Evolutionary conservation across 2,888 invertebrate genomes (phyloP).

Genomic region (Eucriotettix oculatus): DNA sequence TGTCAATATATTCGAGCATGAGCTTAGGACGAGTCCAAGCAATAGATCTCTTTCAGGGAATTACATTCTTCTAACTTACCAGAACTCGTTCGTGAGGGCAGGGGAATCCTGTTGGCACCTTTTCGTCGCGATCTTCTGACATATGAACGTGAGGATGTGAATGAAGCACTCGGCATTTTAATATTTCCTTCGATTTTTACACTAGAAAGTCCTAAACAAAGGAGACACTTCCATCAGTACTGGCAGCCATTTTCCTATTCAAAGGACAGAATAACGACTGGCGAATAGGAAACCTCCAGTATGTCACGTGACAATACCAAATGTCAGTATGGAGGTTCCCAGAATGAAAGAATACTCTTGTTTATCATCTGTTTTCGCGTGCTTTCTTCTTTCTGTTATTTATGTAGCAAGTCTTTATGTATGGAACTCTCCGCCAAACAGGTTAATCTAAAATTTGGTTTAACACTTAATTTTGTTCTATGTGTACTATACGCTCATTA

Average conservation of each 20-base stretch:
- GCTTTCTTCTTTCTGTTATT: conserved; percentile 55
- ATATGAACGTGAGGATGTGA: conserved; percentile 83
- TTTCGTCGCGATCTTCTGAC: conserved; percentile 82
- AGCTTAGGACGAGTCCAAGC: conserved; percentile 11
- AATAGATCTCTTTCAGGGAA: not conserved
- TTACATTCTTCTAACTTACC: conserved; percentile 40
- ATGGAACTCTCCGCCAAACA: conserved; percentile 61
- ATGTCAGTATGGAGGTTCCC: conserved; percentile 25
- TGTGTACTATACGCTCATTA: not conserved
- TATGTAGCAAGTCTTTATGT: conserved; percentile 81
- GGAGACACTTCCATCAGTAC: conserved; percentile 61
- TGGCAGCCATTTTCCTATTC: conserved; percentile 68
- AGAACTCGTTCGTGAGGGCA: conserved; percentile 65
- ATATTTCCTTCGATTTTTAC: conserved; percentile 9
- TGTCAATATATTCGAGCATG: conserved; percentile 9
- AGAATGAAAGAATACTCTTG: conserved; percentile 28
- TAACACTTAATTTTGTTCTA: not conserved
- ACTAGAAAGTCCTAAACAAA: conserved; percentile 47
- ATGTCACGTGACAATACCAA: conserved; percentile 24
- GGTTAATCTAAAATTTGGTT: conserved; percentile 31
- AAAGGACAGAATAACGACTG: conserved; percentile 20
- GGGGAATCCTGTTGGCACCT: conserved; percentile 72
- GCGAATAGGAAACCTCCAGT: conserved; percentile 16
- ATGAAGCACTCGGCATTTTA: conserved; percentile 89
- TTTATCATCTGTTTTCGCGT: conserved; percentile 48